Percentiles rank a stretch among this genome's conserved stretches.
Evolutionary conservation across 2,888 invertebrate genomes (phyloP).

Genomic region (Torymus texanus): DNA sequence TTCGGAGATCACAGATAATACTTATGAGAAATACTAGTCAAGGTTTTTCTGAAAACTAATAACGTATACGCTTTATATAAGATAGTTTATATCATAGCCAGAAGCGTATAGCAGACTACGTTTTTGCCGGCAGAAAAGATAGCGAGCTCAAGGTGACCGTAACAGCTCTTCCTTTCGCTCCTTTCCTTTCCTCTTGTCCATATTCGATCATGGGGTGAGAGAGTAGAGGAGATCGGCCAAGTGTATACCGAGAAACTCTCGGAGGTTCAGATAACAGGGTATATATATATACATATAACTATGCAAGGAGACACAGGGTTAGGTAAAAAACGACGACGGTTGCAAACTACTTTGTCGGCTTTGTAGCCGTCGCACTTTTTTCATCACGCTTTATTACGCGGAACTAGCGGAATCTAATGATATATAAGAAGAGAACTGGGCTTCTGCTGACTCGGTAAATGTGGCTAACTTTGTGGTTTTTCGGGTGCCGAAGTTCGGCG

Average conservation of each 20-base stretch:
- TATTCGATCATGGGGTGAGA: slow-evolving; percentile 13
- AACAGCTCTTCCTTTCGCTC: slow-evolving; percentile 6
- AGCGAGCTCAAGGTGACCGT: neutral
- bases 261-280: slow-evolving; percentile 35
- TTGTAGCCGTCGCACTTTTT: neutral
- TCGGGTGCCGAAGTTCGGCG: slow-evolving; percentile 12
- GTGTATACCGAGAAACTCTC: slow-evolving; percentile 27
- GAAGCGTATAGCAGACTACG: too few species aligned
- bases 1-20: too few species aligned
- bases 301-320: neutral
- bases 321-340: neutral
- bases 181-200: neutral
- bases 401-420: slow-evolving; percentile 29
- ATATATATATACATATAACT: neutral
- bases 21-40: too few species aligned
- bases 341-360: slow-evolving; percentile 1
- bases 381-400: neutral
- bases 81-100: too few species aligned
- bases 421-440: neutral
- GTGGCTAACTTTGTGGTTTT: slow-evolving; percentile 17
- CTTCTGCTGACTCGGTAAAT: slow-evolving; percentile 7
- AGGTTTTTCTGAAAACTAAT: too few species aligned
- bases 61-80: too few species aligned
- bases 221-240: slow-evolving; percentile 28
- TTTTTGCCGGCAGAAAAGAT: neutral